Percentiles rank a stretch among this genome's conserved stretches.
phyloP scores from a whole-genome alignment of 2,797 vertebrate species.

The Poliocrania exsul region DNA sequence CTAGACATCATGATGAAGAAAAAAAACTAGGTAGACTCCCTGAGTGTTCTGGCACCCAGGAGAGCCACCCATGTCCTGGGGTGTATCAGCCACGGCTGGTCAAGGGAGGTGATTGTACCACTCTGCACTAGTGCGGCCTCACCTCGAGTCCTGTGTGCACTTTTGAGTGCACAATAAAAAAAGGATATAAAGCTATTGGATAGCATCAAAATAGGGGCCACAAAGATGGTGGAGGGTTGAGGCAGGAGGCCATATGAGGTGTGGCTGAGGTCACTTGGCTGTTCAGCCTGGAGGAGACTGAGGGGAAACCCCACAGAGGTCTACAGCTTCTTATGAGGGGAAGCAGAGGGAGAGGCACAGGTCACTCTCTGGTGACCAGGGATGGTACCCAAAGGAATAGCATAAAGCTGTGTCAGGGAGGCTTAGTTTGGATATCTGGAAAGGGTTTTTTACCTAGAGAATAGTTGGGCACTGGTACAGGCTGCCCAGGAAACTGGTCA shows the following conservation, averaged over 20 bases:
- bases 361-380: neutral
- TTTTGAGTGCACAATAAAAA: neutral
- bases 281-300: too few relatives aligned
- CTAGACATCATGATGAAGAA: neutral
- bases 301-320: rapidly evolving
- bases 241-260: rapidly evolving
- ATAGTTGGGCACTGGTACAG: rapidly evolving
- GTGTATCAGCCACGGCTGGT: neutral
- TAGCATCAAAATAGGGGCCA: neutral
- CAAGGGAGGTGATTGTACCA: neutral
- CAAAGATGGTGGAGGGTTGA: neutral
- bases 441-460: neutral
- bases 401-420: neutral
- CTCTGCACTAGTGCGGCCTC: neutral
- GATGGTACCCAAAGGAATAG: neutral
- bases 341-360: neutral
- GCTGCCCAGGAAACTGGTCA: neutral
- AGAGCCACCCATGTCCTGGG: neutral
- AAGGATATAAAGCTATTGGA: neutral
- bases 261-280: neutral
- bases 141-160: neutral
- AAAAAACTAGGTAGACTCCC: neutral
- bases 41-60: rapidly evolving
- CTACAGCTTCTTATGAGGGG: too few relatives aligned
- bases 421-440: neutral